A percentile compares a stretch with the other conserved stretches of the same genome.
Evolutionary conservation across 2,888 invertebrate genomes (phyloP).

Genomic region (Mesochorus sp.): DNA sequence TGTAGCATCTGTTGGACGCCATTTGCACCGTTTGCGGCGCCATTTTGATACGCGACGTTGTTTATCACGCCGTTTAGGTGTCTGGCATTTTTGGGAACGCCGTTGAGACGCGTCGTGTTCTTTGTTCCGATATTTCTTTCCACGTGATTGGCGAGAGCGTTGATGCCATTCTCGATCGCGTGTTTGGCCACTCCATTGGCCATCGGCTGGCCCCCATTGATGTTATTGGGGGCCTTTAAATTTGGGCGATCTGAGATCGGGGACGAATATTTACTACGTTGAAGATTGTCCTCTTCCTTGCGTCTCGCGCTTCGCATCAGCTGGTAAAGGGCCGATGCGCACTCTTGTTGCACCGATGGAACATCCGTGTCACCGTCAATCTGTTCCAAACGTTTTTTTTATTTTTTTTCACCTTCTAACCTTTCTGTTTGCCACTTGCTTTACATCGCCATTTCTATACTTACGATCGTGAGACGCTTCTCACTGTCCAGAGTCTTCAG

Average conservation of each 20-base stretch:
- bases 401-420: background rate
- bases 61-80: conserved; percentile 72
- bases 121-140: conserved; percentile 51
- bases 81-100: conserved; percentile 80
- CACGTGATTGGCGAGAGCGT: conserved; percentile 58
- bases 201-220: conserved; percentile 74
- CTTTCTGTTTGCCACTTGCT: background rate
- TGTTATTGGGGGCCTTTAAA: conserved; percentile 68
- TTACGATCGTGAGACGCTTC: conserved; percentile 92
- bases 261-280: conserved; percentile 65
- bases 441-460: conserved; percentile 74
- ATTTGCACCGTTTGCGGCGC: conserved; percentile 67
- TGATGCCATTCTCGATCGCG: conserved; percentile 65
- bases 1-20: conserved; percentile 72
- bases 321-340: conserved; percentile 87
- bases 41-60: conserved; percentile 73
- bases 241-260: conserved; percentile 60
- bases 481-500: conserved; percentile 92
- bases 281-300: conserved; percentile 65
- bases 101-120: conserved; percentile 71
- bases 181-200: conserved; percentile 82
- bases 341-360: conserved; percentile 89
- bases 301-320: conserved; percentile 84
- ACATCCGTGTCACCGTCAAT: conserved; percentile 94
- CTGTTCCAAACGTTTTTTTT: conserved; percentile 82